Base-by-base conservation (phyloP, 2,888 invertebrate species). In the Eledone cirrhosa region DNA sequence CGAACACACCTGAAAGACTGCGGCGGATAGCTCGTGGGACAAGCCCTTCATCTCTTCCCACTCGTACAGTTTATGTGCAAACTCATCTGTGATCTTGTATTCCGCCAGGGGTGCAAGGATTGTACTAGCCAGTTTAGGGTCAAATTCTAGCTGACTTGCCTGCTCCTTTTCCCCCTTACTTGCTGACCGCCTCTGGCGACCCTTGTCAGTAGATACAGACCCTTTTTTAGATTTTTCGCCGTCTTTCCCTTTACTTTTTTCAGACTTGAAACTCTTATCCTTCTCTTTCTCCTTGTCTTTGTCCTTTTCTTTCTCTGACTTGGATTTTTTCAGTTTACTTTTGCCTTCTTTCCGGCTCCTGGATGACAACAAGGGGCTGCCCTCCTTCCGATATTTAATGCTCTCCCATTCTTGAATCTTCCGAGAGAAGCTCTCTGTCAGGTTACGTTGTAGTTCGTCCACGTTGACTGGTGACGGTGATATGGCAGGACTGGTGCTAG, bases 11-110 rank as follows among this genome's bases (percentile, higher is more conserved):
- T 84, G 80, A 72, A 85, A 86, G 80, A 86, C 81, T 24, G 86
- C 85, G 48, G 84, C 84, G 13, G 86, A 84, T 27, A 82, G 78
- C 48, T 81, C 80, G 29, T 82, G 81, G 27, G 84, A 82, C 74
- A 83, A 78, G 24, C 86, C 86, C 81, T 86, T 87, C 72, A 83
- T 85, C 47, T 85, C 95, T 80, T 89, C 89, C 97, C 97, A 97
- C 89, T 97, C 96, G 90, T 96, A 96, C 0, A 97, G 92, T 87
- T 96, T 96, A 41, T 95, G 94, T 0, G 96, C 96, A 90, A 97
- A 97, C 84, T 96, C 96, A 72, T 95, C 93, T 0, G 96, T 96
- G 84, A 97, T 96, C 8, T 93, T 87, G 69, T 87, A 86, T 76
- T 87, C 86, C 27, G 85, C 85, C 33, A 87, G 80, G 1, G 87